Conservation (phyloP, 2,113 vertebrate species). For the Pterophyllum scalare region DNA sequence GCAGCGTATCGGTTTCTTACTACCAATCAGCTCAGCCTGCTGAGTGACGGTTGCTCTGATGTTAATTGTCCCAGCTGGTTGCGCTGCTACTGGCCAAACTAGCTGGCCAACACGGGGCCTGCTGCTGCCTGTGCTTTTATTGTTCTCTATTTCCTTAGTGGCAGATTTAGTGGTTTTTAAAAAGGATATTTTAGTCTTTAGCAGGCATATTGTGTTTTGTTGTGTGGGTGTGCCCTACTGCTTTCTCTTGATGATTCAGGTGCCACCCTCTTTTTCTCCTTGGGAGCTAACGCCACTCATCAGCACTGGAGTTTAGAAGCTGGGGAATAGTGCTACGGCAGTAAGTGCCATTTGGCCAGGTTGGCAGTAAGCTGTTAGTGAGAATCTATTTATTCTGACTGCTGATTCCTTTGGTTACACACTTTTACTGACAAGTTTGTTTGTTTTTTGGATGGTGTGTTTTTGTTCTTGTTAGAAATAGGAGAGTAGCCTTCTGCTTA, state of each 20-base stretch:
- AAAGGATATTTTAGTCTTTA: not conserved
- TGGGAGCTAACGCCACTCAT: not conserved
- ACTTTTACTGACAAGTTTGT: not conserved
- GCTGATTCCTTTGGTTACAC: not conserved
- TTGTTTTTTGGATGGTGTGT: not conserved
- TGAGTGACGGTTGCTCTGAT: not conserved
- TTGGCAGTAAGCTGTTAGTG: not conserved
- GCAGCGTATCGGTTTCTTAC: not conserved
- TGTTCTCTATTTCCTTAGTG: not conserved
- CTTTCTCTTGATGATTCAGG: not conserved
- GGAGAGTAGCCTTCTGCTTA: not conserved
- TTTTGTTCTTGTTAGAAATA: not conserved
- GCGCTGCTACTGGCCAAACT: not conserved
- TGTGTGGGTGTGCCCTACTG: not conserved
- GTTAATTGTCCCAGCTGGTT: constrained; percentile 20
- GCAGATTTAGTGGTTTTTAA: not conserved
- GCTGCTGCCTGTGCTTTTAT: not conserved
- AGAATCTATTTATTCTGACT: not conserved
- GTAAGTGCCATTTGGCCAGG: not conserved
- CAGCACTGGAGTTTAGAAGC: not conserved
- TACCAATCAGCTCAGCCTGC: not conserved
- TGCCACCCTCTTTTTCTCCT: not conserved
- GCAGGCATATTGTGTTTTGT: not conserved
- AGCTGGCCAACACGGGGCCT: constrained; percentile 2
- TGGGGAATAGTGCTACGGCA: not conserved